Evolutionary conservation across 1,140 invertebrate species (phyloP).

Genomic region (Microplitis mediator): DNA sequence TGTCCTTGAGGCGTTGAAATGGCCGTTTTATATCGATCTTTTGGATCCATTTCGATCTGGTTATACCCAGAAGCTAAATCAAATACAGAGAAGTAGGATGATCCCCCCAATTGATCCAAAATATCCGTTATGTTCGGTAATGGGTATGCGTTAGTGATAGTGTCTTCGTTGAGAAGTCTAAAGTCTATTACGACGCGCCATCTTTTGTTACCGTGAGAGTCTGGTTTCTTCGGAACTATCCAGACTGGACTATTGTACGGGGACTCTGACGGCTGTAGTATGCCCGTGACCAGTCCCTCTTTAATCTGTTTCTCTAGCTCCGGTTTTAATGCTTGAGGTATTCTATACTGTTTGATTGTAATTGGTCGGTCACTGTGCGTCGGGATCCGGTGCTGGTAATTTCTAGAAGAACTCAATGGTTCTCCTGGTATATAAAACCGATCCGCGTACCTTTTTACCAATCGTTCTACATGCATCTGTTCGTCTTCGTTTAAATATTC

Average conservation of each 20-base stretch:
- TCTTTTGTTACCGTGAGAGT: background rate
- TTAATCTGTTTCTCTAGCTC: background rate
- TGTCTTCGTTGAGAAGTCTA: background rate
- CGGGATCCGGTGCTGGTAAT: conserved; percentile 13
- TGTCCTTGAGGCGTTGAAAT: background rate
- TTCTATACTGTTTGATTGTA: background rate
- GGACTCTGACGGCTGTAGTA: background rate
- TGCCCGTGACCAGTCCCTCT: background rate
- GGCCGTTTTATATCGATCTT: background rate
- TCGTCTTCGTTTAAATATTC: too few species aligned
- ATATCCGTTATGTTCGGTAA: background rate
- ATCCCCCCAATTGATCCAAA: background rate
- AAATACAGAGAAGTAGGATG: background rate
- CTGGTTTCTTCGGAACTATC: background rate
- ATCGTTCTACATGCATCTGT: too few species aligned
- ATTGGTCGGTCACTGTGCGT: background rate
- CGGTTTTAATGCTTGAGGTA: background rate
- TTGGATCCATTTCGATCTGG: background rate
- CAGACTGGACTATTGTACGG: background rate
- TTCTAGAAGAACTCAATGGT: background rate
- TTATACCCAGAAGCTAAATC: background rate
- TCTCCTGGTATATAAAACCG: too few species aligned
- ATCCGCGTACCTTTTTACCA: too few species aligned
- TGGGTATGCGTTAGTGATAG: background rate
- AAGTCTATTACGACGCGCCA: background rate